These are phyloP conservation scores for Glaucidium brasilianum DNA, from an alignment of 2,113 vertebrate genomes.

Conservation along the genomic window DNA sequence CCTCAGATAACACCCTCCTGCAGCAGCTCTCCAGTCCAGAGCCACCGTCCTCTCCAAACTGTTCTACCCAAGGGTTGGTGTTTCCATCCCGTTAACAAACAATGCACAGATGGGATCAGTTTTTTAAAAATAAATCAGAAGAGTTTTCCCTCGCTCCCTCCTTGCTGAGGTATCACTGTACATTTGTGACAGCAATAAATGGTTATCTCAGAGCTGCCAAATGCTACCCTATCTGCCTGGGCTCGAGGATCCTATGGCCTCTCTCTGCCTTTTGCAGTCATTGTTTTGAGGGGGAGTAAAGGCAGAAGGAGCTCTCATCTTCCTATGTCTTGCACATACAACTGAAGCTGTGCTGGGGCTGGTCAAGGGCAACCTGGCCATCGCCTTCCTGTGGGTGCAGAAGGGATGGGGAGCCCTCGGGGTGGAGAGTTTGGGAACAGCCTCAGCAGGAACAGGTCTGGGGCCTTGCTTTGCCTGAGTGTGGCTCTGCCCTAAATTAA, in stretches of 20 bases:
- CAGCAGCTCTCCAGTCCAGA: not conserved
- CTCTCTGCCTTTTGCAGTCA: fast-evolving
- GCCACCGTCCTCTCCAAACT: not conserved
- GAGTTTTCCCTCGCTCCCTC: not conserved
- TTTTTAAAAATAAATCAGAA: not conserved
- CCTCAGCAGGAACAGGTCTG: not conserved
- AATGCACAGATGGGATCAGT: not conserved
- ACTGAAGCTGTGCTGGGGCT: fast-evolving
- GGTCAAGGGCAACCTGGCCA: not conserved
- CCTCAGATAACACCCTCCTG: fast-evolving
- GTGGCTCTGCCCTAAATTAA: not conserved
- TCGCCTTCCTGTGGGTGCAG: fast-evolving
- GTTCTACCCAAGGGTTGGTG: not conserved
- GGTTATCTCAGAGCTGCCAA: not conserved
- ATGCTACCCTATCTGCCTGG: not conserved
- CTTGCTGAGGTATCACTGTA: not conserved
- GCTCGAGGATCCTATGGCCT: fast-evolving
- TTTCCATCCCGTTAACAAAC: fast-evolving
- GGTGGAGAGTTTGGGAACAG: not conserved
- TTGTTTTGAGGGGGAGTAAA: not conserved
- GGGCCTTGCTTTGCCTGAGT: not conserved
- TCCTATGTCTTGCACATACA: fast-evolving
- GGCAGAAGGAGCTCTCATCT: not conserved
- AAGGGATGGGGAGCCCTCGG: not conserved
- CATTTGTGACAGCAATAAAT: not conserved